Percentiles rank a stretch among this genome's conserved stretches.
Conservation (phyloP, 2,797 vertebrate genomes). For the Aplochiton taeniatus region DNA sequence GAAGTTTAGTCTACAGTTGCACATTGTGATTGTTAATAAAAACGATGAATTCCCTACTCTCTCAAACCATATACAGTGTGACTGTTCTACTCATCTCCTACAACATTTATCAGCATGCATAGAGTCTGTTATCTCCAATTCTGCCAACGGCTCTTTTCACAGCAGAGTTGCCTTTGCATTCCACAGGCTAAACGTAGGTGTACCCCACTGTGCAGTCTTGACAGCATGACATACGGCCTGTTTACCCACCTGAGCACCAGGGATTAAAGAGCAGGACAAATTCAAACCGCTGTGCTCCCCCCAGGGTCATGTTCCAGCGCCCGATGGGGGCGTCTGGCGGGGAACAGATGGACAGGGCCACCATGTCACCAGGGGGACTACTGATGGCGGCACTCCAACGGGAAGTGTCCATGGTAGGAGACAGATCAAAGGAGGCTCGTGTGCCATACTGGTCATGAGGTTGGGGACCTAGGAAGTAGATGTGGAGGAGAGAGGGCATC, state of each 20-base stretch:
- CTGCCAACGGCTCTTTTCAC: background rate
- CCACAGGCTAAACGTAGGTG: background rate
- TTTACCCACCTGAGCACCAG: slow-evolving; percentile 84
- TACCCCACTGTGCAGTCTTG: background rate
- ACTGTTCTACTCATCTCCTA: no score
- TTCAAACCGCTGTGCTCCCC: slow-evolving; percentile 47
- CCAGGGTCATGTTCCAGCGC: slow-evolving; percentile 79
- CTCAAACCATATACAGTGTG: no score
- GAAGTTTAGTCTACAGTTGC: no score
- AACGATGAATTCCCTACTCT: no score
- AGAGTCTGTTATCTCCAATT: background rate
- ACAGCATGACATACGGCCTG: slow-evolving; percentile 32
- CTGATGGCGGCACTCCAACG: slow-evolving; percentile 81
- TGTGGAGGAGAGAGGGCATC: slow-evolving; percentile 17
- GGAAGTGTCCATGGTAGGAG: slow-evolving; percentile 68
- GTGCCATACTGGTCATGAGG: slow-evolving; percentile 77
- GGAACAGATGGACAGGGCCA: slow-evolving; percentile 78
- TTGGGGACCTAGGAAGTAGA: slow-evolving; percentile 75
- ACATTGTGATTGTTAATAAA: no score
- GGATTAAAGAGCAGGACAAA: slow-evolving; percentile 93
- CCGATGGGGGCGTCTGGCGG: slow-evolving; percentile 84
- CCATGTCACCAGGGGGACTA: slow-evolving; percentile 68
- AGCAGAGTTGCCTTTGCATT: background rate
- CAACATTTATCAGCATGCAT: background rate
- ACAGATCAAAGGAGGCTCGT: slow-evolving; percentile 78